Evolutionary conservation across 1,140 invertebrate genomes (phyloP).

Genomic region (Bombus sibiricus): DNA sequence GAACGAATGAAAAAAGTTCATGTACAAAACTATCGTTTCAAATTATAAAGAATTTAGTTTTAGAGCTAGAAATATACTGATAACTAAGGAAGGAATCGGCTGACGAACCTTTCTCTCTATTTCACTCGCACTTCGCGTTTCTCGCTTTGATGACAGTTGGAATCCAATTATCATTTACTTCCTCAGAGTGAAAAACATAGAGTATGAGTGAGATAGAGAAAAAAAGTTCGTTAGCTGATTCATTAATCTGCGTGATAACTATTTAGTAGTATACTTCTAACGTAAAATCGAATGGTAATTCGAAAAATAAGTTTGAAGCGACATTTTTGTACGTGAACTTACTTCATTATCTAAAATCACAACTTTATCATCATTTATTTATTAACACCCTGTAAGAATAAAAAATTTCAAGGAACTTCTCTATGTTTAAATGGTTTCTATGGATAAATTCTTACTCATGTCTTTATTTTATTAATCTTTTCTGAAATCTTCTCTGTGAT

Average conservation of each 20-base stretch:
- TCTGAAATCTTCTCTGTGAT: not conserved
- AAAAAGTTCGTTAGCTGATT: too few relatives aligned
- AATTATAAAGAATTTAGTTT: not conserved
- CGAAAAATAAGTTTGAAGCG: too few relatives aligned
- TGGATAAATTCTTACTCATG: not conserved
- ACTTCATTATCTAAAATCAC: not conserved
- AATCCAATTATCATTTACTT: too few relatives aligned
- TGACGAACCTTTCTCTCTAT: not conserved
- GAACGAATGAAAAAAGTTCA: not conserved
- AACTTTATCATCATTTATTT: not conserved
- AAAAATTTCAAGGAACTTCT: too few relatives aligned
- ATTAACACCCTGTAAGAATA: not conserved
- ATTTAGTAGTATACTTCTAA: too few relatives aligned
- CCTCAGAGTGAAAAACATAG: too few relatives aligned
- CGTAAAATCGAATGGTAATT: too few relatives aligned
- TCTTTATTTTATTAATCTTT: not conserved
- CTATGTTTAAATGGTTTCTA: too few relatives aligned
- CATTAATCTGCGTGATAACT: too few relatives aligned
- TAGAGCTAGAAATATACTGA: not conserved
- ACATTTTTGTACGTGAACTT: not conserved
- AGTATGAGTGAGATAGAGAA: too few relatives aligned
- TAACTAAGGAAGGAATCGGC: too few relatives aligned
- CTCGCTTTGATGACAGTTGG: not conserved
- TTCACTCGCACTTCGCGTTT: not conserved
- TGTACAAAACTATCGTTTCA: not conserved